Base-by-base conservation (phyloP, 2,797 vertebrate genomes). In the Rhinophrynus dorsalis region DNA sequence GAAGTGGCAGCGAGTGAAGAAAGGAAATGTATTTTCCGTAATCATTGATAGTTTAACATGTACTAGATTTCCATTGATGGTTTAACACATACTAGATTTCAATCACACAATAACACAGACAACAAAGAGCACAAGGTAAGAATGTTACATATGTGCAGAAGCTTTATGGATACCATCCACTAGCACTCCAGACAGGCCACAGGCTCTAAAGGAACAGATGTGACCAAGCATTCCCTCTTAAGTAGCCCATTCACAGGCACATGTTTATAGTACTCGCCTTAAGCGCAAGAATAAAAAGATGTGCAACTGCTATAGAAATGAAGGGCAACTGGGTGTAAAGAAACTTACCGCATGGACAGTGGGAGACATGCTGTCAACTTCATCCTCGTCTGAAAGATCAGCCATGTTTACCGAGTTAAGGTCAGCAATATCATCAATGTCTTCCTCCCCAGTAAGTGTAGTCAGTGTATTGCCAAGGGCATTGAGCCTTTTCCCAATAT, bases 381-480 rank as follows among this genome's bases (percentile, higher is more conserved):
- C 96, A 38, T 98, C 97, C 68, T 99, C 96, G 33, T 99, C 97
- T 0, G 97, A 98, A 9, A 99, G 82, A 75, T 96, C 96, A 0
- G 86, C 95, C 76, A 95, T 95, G 82, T 92, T 95, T 70, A 95
- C 90, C 0, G 96, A 98, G 79, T 94, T 97, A 21, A 96, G 86
- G 79, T 99, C 96, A 2, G 96, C 90, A 27, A 97, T 95, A 79
- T 99, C 97, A 67, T 99, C 97, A 0, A 86, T 67, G 55, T 98
- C 96, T 77, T 99, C 97, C 81, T 98, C 97, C 26, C 97, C 96
- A 0, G 97, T 99, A 85, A 99, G 67, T 0, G 97, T 98, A 0
- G 97, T 99, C 21, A 99, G 88, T 0, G 97, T 99, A 81, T 93
- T 96, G n/a, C 97, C 97, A 57, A 99, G 86, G 27, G 96, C 95